Percentiles rank a stretch among this genome's conserved stretches.
Evolutionary conservation across 2,113 vertebrate species (phyloP).

Genomic region (Gadus chalcogrammus): DNA sequence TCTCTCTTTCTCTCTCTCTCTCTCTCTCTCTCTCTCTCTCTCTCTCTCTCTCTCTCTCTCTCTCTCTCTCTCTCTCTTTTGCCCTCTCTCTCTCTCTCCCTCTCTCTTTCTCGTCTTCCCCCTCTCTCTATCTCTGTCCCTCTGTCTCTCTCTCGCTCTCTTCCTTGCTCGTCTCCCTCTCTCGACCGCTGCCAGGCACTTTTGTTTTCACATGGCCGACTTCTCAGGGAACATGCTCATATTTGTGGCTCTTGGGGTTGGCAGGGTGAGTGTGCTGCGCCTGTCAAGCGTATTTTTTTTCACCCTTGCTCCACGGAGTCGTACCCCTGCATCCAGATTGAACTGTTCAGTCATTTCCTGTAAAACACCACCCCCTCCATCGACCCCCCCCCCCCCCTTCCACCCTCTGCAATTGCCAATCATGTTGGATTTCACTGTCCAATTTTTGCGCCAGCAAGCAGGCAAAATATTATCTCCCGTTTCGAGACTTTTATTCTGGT

Average conservation of each 20-base stretch:
- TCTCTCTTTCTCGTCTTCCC: too few relatives aligned
- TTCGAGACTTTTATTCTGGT: constrained; percentile 24
- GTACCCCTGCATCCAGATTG: constrained; percentile 62
- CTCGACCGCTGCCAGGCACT: constrained; percentile 57
- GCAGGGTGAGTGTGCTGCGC: constrained; percentile 63
- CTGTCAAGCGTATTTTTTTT: constrained; percentile 54
- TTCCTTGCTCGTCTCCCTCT: constrained; percentile 2
- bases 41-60: constrained; percentile 8
- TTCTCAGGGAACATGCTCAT: constrained; percentile 75
- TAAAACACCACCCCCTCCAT: constrained; percentile 24
- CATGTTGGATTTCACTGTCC: constrained; percentile 47
- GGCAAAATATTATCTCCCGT: constrained; percentile 24
- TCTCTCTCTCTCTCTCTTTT: too few relatives aligned
- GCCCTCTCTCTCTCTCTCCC: too few relatives aligned
- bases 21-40: constrained; percentile 13
- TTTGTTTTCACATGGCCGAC: constrained; percentile 70
- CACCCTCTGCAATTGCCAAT: constrained; percentile 39
- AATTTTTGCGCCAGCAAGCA: not conserved
- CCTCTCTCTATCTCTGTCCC: too few relatives aligned
- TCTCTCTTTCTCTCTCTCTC: constrained; percentile 8
- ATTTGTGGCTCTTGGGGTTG: constrained; percentile 73
- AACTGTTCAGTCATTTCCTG: constrained; percentile 68
- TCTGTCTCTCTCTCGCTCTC: constrained; percentile 17
- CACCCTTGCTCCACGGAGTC: constrained; percentile 34
- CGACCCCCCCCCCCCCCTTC: too few relatives aligned